Base-by-base conservation (phyloP, 2,888 invertebrate genomes). In the Apodemia mormo region DNA sequence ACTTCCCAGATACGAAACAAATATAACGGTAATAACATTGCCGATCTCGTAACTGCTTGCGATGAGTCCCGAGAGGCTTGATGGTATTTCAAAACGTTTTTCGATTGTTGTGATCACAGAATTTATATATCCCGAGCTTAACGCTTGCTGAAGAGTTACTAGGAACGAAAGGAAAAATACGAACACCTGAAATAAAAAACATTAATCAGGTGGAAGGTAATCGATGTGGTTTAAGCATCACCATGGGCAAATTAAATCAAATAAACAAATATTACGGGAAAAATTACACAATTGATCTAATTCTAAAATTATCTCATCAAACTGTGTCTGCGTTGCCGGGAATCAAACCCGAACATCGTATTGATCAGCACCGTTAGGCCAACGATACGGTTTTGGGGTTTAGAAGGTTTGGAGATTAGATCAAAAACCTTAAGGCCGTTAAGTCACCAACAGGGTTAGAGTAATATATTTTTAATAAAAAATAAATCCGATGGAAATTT, bases 91-190 rank as follows among this genome's bases (percentile, higher is more conserved):
- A 84, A 97, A 97, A 76, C 98, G 96, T 89, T 98, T 98, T 93
- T 99, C 98, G 82, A 99, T 98, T 70, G 98, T 99, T 77, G 98
- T 98, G 88, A 99, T 98, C 89, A 99, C 98, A 87, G 97, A 97
- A 93, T 98, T 98, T 79, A 97, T 97, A 87, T 98, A 98, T 77
- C 98, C 98, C 74, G 97, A 98, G 87, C 97, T 97, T 76, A 98
- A 94, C 33, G 97, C 97, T 90, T 98, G 98, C 86, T 98, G 98
- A 78, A 98, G 94, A 80, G 97, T 98, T 81, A 98, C 98, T 85
- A 98, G 95, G 94, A 97, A 95, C 84, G 97, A 97, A 79, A 98
- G 95, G 82, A 98, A 95, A 88, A 97, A 95, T 85, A 98, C 97
- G 90, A 98, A 98, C 85, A 97, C 96, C 96, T 97, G 93, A 71